These are phyloP conservation scores for Pentalonia nigronervosa DNA, from an alignment of 1,140 invertebrate genomes.

Conservation along the genomic window DNA sequence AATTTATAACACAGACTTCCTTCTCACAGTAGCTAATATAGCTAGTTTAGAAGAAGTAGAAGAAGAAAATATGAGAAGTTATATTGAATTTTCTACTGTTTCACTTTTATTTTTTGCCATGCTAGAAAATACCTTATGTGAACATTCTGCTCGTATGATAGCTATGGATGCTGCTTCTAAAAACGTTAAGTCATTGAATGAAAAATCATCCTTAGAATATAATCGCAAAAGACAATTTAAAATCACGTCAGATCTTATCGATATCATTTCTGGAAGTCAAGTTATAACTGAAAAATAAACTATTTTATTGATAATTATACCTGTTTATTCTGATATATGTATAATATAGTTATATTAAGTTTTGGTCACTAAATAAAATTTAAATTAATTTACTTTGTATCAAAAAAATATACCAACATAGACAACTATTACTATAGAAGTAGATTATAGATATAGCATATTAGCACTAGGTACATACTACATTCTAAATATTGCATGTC, in stretches of 20 bases:
- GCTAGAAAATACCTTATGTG: constrained; percentile 18
- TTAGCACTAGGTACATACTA: too few relatives aligned
- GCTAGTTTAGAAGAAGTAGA: constrained; percentile 53
- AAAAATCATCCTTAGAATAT: neutral
- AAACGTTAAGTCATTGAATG: neutral
- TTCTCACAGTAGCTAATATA: constrained; percentile 6
- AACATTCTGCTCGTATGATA: constrained; percentile 23
- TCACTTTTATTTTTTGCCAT: constrained; percentile 47
- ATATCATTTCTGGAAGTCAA: constrained; percentile 37
- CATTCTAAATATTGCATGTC: too few relatives aligned
- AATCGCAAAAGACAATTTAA: constrained; percentile 44
- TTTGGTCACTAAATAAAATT: too few relatives aligned
- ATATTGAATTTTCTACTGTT: constrained; percentile 51
- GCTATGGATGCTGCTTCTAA: constrained; percentile 14
- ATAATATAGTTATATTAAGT: too few relatives aligned
- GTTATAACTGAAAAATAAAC: neutral
- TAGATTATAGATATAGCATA: too few relatives aligned
- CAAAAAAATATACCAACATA: too few relatives aligned
- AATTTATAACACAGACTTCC: constrained; percentile 27
- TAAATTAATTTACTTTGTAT: too few relatives aligned
- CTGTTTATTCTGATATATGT: too few relatives aligned
- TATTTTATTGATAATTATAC: too few relatives aligned
- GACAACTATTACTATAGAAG: too few relatives aligned
- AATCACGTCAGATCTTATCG: constrained; percentile 36
- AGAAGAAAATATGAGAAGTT: constrained; percentile 40